Percentiles rank a stretch among this genome's conserved stretches.
Evolutionary conservation across 2,797 vertebrate genomes (phyloP).

Genomic region (Graptemys geographica): DNA sequence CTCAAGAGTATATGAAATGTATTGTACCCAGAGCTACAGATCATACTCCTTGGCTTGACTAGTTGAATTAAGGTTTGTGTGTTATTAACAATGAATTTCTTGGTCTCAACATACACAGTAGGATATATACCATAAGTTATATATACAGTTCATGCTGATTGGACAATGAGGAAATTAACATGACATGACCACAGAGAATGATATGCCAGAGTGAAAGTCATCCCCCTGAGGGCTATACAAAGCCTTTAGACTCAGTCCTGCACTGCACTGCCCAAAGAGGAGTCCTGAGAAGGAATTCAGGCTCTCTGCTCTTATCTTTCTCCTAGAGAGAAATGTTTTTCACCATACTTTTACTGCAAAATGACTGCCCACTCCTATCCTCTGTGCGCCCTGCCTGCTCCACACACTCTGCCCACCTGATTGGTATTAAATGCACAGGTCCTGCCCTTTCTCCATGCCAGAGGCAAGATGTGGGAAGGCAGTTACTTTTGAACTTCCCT

Average conservation of each 20-base stretch:
- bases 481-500: background rate
- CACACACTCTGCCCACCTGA: background rate
- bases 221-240: background rate
- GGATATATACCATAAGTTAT: background rate
- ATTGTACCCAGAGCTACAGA: background rate
- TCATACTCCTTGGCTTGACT: background rate
- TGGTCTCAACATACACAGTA: background rate
- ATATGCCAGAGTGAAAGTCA: background rate
- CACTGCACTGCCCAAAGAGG: background rate
- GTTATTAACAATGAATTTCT: background rate
- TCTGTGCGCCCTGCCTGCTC: background rate
- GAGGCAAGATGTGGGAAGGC: background rate
- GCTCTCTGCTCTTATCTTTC: background rate
- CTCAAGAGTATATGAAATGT: background rate
- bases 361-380: background rate
- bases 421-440: background rate
- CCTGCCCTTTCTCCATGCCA: background rate
- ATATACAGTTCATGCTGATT: background rate
- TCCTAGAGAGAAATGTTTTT: background rate
- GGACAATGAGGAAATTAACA: background rate
- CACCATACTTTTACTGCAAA: background rate
- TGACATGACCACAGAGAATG: accelerated
- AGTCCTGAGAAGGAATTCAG: background rate
- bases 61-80: background rate
- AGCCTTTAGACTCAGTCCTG: background rate